A percentile compares a stretch with the other conserved stretches of the same genome.
These are phyloP conservation scores for Hemaris fuciformis DNA, from an alignment of 2,888 invertebrate species.

Conservation along the genomic window DNA sequence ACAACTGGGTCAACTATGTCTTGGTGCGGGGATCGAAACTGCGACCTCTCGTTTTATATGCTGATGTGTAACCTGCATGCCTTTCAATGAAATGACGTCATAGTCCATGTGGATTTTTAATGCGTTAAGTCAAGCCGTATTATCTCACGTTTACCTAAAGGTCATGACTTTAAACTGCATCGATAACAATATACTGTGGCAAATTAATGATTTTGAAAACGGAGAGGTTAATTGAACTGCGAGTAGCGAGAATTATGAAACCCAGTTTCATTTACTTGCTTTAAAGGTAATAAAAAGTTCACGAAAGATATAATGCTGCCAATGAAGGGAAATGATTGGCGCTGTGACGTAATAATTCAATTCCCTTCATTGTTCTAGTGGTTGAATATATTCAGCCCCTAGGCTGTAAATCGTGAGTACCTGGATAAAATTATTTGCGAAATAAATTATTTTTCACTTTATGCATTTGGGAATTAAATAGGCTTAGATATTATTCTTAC, in stretches of 20 bases:
- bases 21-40: no score
- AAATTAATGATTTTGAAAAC: conserved; percentile 4
- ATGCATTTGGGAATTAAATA: no score
- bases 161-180: not conserved
- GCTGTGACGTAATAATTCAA: not conserved
- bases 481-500: no score
- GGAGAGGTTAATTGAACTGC: not conserved
- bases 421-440: no score
- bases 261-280: not conserved
- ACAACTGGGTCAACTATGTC: no score
- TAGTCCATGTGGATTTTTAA: not conserved
- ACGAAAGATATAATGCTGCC: not conserved
- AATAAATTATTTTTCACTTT: no score
- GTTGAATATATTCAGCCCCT: no score
- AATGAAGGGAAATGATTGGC: not conserved
- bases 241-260: not conserved
- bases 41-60: no score
- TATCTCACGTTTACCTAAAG: conserved; percentile 1
- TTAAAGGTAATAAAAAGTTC: conserved; percentile 1
- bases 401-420: no score
- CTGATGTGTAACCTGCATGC: not conserved
- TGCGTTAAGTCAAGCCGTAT: not conserved
- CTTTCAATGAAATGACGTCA: not conserved
- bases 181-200: conserved; percentile 7
- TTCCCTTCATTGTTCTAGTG: no score